Base-by-base conservation (phyloP, 2,888 invertebrate genomes). In the Diaperis boleti region DNA sequence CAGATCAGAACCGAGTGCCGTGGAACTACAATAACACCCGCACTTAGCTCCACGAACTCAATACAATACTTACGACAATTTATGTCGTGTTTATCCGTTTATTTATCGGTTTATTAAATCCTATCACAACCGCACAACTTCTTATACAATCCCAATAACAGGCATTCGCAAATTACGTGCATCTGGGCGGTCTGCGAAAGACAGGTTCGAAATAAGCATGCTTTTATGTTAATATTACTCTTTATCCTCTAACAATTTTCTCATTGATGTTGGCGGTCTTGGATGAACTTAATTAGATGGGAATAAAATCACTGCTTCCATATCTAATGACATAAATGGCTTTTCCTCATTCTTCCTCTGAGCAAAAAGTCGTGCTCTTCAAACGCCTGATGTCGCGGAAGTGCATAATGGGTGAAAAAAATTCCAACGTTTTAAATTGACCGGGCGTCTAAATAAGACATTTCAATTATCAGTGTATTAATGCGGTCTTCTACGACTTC, bases 111-210 rank as follows among this genome's bases (percentile, higher is more conserved):
- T 39, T 45, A 45, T 45, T 45, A 45, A 45, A 29, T 26, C 11
- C 45, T 7, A 15, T 39, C n/a, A 39, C 37, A 37, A 37, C 26
- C 7, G 35, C 5, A 35, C 14, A 39, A 39, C 15, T 17, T 39
- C 39, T 39, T 39, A 13, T 4, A 39, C 39, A 15, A 39, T n/a
- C 18, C 15, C 15, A 39, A 39, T 39, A 39, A 39, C 39, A 39
- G 15, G 14, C 13, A 13, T 45, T 45, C 45, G 45, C 45, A 45
- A 45, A 45, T 45, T 45, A 33, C 35, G 37, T 39, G 52, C 52
- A 52, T 52, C 52, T 37, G 52, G 52, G 52, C 52, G 52, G 52
- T 39, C 52, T 20, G 11, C 26, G 52, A 52, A 50, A 37, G 52
- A 52, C 52, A 52, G 52, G 52, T 52, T 52, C 41, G 26, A 39